phyloP scores from a whole-genome alignment of 2,888 invertebrate species.

The Aleiodes leptofemur region DNA sequence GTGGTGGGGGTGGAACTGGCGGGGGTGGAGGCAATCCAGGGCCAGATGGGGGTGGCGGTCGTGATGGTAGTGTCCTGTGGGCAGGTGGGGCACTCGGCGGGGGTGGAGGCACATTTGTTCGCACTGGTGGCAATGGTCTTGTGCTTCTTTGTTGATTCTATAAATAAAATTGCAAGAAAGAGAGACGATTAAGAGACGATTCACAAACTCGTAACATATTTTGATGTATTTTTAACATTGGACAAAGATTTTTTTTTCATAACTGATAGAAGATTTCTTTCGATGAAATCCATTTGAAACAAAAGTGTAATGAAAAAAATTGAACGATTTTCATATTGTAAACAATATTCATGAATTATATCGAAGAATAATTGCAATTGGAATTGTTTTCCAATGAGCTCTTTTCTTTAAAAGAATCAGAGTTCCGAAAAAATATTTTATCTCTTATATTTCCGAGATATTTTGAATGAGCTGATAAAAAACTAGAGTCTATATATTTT shows the following conservation, averaged over 20 bases:
- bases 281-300: too few species aligned
- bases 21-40: conserved; percentile 74
- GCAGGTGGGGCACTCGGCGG: conserved; percentile 78
- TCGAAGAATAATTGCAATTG: too few species aligned
- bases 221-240: background rate
- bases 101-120: conserved; percentile 75
- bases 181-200: conserved; percentile 16
- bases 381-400: too few species aligned
- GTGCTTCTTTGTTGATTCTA: conserved; percentile 71
- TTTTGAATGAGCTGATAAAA: too few species aligned
- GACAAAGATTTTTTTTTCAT: background rate
- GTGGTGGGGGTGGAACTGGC: conserved; percentile 75
- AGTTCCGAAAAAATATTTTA: too few species aligned
- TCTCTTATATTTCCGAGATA: too few species aligned
- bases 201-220: conserved; percentile 11
- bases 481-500: too few species aligned
- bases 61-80: conserved; percentile 70
- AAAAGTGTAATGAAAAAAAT: too few species aligned
- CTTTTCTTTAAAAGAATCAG: too few species aligned
- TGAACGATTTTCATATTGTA: too few species aligned
- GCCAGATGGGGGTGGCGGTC: conserved; percentile 68
- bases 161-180: conserved; percentile 44
- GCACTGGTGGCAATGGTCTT: conserved; percentile 71
- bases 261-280: conserved; percentile 10
- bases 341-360: too few species aligned